Evolutionary conservation across 1,140 invertebrate genomes (phyloP), one percentile per base, ranked within the genome.

Genomic region (Himalopsyche phryganea): DNA sequence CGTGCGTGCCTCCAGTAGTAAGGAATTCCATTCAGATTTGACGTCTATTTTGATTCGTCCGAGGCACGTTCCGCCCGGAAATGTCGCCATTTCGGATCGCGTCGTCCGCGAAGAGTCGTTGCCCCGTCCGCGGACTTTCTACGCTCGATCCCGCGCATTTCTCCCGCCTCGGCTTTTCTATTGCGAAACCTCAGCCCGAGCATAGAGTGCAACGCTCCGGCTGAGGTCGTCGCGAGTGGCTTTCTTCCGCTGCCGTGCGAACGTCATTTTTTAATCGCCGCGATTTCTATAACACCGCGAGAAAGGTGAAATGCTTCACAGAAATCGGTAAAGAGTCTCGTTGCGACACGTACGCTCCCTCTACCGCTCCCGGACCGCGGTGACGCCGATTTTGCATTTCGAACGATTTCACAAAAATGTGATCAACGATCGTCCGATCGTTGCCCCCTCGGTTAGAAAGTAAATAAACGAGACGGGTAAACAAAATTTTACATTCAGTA

Each of bases 251-350:
- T 19, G 35, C 2, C 36, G 35, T 19, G n/a, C 28, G 17, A 13
- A 13, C 20, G 18, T 6, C 49, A 19, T 20, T 14, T n/a, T 35
- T 41, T 45, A 14, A 15, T 15, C 40, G 9, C 40, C 10, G 50
- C 38, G 38, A n/a, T 40, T 40, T 40, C 38, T 40, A 40, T 40
- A 20, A 40, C 46, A 33, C 9, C 50, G 14, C 60, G 45, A 62
- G 60, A 62, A 62, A 62, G 60, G 60, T 54, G 60, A 62, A 62
- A 62, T 58, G 55, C 35, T 36, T 13, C 19, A 33, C 41, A 44
- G 46, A 57, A 58, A 55, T 13, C 13, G 38, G n/a, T 7, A 20
- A 28, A 13, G 18, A 41, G 13, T n/a, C 18, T 15, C 32, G 36
- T 57, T 57, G 36, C 54, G 47, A 57, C 32, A 55, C 53, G 53